These are phyloP conservation scores for Cranoglanis bouderius DNA, from an alignment of 2,113 vertebrate species.

Conservation along the genomic window DNA sequence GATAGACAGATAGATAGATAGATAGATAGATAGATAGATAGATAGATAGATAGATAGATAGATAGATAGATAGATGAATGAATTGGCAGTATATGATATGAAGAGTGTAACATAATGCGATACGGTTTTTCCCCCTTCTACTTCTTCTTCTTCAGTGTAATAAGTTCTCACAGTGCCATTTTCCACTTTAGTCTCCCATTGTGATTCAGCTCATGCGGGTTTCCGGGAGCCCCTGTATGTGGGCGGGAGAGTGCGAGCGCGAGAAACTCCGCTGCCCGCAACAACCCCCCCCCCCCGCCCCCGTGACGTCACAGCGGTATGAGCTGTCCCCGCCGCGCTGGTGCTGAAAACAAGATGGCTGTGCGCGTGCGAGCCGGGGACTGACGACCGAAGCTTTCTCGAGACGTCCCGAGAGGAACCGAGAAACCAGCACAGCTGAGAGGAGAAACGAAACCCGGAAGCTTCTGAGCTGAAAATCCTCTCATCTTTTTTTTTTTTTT, in stretches of 20 bases:
- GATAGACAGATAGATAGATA: too few species aligned
- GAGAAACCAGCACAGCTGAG: conserved; percentile 27
- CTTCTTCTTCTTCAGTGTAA: background rate
- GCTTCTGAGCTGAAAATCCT: background rate
- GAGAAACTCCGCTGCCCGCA: conserved; percentile 22
- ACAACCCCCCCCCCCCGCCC: background rate
- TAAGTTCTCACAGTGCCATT: background rate
- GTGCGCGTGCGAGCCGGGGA: conserved; percentile 68
- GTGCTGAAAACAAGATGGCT: conserved; percentile 88
- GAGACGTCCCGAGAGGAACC: background rate
- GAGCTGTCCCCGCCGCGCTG: conserved; percentile 75
- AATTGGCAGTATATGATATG: background rate
- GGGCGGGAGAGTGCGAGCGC: background rate
- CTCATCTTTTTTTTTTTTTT: background rate
- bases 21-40: too few species aligned
- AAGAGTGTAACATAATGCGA: background rate
- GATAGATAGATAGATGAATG: background rate
- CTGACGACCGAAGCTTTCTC: conserved; percentile 61
- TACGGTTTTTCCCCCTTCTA: too few species aligned
- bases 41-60: too few species aligned
- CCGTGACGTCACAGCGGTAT: conserved; percentile 71
- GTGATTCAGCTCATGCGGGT: conserved; percentile 20
- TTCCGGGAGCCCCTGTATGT: conserved; percentile 32
- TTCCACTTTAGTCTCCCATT: conserved; percentile 4
- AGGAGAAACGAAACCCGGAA: conserved; percentile 33